Evolutionary conservation across 2,797 vertebrate genomes (phyloP), one percentile per base, ranked within the genome.

Genomic region (Acanthurus tractus): DNA sequence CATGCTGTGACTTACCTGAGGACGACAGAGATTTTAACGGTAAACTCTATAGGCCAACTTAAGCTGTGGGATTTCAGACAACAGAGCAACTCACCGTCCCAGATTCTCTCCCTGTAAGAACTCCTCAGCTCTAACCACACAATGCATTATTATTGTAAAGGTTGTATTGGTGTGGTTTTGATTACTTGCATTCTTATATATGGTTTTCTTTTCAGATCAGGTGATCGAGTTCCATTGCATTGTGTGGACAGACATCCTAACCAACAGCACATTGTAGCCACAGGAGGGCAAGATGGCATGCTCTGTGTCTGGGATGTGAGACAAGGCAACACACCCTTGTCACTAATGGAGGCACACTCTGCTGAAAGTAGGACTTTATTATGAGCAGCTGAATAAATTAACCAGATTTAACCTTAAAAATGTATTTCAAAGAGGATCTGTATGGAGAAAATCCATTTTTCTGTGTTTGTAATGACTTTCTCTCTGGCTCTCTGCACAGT

Each of bases 51-150:
- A 63, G 98, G 98, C 56, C 98, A 99, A 80, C 95, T 99, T 74
- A 99, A 99, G 93, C 92, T 98, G 87, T 99, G 98, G 98, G 98
- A 99, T 90, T 93, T 99, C 80, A 96, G 97, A 89, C 96, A 97
- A 79, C 97, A 97, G 90, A 92, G 95, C 92, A 97, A 95, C 86
- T 95, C 97, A 3, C 97, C 98, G 0, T 96, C 97, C 48, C 97
- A 98, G 84, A 98, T 98, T 91, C 94, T 94, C n/a, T 93, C 92
- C n/a, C 54, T 91, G 92, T 94, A 84, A 70, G 88, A 62, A 25
- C 57, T 45, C 10, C 0, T 54, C 49, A 23, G 11, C 23, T 70
- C 36, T 34, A 15, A 29, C 49, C 14, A 9, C 49, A n/a, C 6
- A 20, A 40, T 40, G 38, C 11, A 12, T 40, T 9, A 40, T 40